Evolutionary conservation across 2,888 invertebrate genomes (phyloP), one percentile per base, ranked within the genome.

Genomic region (Brachypalpus laphriformis): DNA sequence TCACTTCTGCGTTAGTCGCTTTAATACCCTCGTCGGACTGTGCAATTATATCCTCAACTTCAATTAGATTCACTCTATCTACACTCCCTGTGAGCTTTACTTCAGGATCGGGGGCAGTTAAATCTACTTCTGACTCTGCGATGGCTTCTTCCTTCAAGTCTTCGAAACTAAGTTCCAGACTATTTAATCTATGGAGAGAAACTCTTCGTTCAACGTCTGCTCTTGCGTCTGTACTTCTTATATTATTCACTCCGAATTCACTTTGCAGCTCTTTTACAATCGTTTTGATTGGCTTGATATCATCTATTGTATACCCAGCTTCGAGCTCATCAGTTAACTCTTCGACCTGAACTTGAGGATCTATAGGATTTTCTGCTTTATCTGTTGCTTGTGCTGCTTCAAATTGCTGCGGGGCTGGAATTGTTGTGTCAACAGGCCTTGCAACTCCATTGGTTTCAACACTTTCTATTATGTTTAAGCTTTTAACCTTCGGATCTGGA

Each of bases 341-440:
- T 14, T n/a, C 5, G 1, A 16, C 45, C n/a, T 61, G 2, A 31
- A 18, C 3, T n/a, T 28, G 16, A 45, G 63, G 18, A 5, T 87
- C 82, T 82, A 87, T 85, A 56, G 83, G 87, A 25, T 47, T 42
- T 57, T 54, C 31, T 20, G 28, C 63, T 80, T 40, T 25, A 9
- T 54, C 71, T 47, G 34, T 57, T 25, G 16, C 71, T 61, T 47
- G 78, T 34, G 65, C 40, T 3, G 31, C 18, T 54, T 68, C 51
- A 31, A 25, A 59, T 42, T 5, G 34, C 20, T 45, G 47, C 14
- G 71, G 49, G 37, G 37, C 6, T 14, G 20, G 14, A 31, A 16
- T 14, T 7, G 16, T 42, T 1, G 16, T 40, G 0, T 40, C n/a
- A n/a, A 14, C n/a, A n/a, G 37, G 37, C 14, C 6, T 18, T 18